Percentiles rank a stretch among this genome's conserved stretches.
phyloP scores from a whole-genome alignment of 1,140 invertebrate genomes.

The Drosophila busckii region DNA sequence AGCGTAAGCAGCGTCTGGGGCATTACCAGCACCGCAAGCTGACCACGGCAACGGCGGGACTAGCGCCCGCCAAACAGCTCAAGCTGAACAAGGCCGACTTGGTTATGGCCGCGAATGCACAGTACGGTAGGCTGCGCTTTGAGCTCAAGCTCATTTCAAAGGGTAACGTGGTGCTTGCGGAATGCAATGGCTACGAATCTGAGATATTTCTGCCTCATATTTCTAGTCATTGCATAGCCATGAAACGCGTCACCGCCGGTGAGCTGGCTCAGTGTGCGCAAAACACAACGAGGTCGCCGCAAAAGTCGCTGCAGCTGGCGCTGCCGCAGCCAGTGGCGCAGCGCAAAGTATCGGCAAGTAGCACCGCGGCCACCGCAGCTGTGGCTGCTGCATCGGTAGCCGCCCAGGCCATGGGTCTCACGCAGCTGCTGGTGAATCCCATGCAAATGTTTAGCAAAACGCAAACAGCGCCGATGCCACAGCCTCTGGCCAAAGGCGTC shows the following conservation, averaged over 20 bases:
- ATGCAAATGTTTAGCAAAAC: neutral
- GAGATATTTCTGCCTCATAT: slow-evolving; percentile 44
- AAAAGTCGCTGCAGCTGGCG: too few relatives aligned
- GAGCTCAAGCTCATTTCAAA: slow-evolving; percentile 36
- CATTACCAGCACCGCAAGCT: neutral
- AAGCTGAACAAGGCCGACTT: neutral
- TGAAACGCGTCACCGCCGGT: slow-evolving; percentile 30
- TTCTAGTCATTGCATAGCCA: slow-evolving; percentile 30
- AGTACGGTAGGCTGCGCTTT: neutral
- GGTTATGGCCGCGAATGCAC: neutral
- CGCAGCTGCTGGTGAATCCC: neutral
- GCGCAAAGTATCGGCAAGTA: too few relatives aligned
- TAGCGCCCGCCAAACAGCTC: neutral
- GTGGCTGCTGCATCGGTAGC: slow-evolving; percentile 2
- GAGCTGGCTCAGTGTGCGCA: slow-evolving; percentile 3
- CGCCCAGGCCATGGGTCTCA: neutral
- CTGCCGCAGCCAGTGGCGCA: too few relatives aligned
- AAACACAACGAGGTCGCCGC: neutral
- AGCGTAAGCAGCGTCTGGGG: neutral
- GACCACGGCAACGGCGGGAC: slow-evolving; percentile 10
- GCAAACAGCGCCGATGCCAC: neutral
- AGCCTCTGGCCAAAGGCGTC: neutral
- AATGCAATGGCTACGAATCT: slow-evolving; percentile 42
- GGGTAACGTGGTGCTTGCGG: slow-evolving; percentile 37
- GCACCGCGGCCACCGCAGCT: neutral